phyloP scores from a whole-genome alignment of 2,888 invertebrate species.

The Rhagophthalmus giganteus region DNA sequence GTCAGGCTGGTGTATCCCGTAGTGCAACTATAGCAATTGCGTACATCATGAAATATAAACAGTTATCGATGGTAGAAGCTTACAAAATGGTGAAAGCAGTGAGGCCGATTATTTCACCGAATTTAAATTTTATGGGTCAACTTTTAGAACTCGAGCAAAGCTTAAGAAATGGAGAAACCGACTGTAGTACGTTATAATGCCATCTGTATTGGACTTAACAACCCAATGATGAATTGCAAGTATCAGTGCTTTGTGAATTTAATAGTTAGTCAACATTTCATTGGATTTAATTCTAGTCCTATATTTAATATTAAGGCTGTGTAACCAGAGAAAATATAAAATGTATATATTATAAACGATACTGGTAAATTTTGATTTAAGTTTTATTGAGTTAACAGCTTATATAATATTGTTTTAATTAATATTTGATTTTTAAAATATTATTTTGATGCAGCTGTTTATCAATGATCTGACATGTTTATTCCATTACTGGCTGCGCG shows the following conservation, averaged over 20 bases:
- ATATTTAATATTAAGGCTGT: conserved; percentile 53
- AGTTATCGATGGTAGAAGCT: conserved; percentile 81
- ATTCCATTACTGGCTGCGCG: conserved; percentile 18
- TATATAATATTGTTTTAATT: conserved; percentile 6
- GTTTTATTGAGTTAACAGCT: conserved; percentile 17
- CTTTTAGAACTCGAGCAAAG: conserved; percentile 80
- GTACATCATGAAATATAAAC: conserved; percentile 88
- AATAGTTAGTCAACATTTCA: conserved; percentile 30
- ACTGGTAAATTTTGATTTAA: conserved; percentile 31
- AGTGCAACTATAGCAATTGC: conserved; percentile 95
- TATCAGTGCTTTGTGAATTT: conserved; percentile 22
- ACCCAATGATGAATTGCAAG: conserved; percentile 53
- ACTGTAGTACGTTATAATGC: conserved; percentile 54
- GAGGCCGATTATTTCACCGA: conserved; percentile 90
- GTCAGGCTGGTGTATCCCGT: conserved; percentile 93
- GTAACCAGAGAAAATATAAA: conserved; percentile 50
- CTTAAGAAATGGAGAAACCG: conserved; percentile 55
- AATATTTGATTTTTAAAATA: conserved; percentile 10
- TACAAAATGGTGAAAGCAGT: conserved; percentile 83
- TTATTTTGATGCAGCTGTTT: conserved; percentile 21
- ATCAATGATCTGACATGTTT: conserved; percentile 19
- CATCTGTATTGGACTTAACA: conserved; percentile 60
- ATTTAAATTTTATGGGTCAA: conserved; percentile 93
- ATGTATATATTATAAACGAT: conserved; percentile 35
- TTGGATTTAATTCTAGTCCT: conserved; percentile 43